Evolutionary conservation across 2,888 invertebrate genomes (phyloP).

Genomic region (Altica lythri): DNA sequence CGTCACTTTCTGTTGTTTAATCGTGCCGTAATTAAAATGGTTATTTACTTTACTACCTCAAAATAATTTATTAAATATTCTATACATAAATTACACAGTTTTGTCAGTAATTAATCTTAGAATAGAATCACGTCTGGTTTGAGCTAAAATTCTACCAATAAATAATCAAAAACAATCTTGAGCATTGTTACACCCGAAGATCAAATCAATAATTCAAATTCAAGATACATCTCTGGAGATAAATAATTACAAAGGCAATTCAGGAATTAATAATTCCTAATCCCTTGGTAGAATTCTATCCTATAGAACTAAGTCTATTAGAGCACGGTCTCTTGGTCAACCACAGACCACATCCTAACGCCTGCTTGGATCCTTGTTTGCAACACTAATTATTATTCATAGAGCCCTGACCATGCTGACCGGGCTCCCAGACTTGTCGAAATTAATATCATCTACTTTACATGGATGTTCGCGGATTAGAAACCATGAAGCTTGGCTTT

Average conservation of each 20-base stretch:
- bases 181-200: background rate
- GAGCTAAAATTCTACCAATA: too few relatives aligned
- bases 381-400: slow-evolving; percentile 59
- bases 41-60: slow-evolving; percentile 1
- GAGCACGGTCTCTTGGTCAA: slow-evolving; percentile 39
- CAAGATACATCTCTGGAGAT: background rate
- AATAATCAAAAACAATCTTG: slow-evolving; percentile 1
- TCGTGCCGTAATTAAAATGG: slow-evolving; percentile 1
- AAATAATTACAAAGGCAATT: slow-evolving; percentile 16
- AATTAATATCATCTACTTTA: slow-evolving; percentile 56
- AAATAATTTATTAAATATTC: background rate
- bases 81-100: too few relatives aligned
- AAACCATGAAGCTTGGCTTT: slow-evolving; percentile 3
- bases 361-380: slow-evolving; percentile 54
- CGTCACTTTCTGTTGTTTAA: background rate
- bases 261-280: slow-evolving; percentile 18
- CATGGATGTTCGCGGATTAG: slow-evolving; percentile 47
- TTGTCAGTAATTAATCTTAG: too few relatives aligned
- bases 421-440: slow-evolving; percentile 51
- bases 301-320: slow-evolving; percentile 31
- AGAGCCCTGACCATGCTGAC: slow-evolving; percentile 53
- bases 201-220: slow-evolving; percentile 13
- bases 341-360: slow-evolving; percentile 52
- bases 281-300: slow-evolving; percentile 19
- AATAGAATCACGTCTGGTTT: too few relatives aligned